phyloP scores from a whole-genome alignment of 2,888 invertebrate species.

The Stenotaenia linearis region DNA sequence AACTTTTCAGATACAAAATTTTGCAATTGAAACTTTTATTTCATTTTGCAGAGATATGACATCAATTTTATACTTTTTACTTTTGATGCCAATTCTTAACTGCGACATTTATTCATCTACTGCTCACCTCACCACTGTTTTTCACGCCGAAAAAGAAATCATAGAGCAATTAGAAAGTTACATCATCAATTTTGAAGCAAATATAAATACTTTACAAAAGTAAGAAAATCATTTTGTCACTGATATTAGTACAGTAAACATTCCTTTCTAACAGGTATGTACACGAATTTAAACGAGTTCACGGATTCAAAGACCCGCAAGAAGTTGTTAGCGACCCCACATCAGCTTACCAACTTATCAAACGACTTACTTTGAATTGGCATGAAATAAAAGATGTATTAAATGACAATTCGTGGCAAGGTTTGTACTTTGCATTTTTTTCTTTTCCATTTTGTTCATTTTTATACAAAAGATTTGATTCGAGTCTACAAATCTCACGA shows the following conservation, averaged over 20 bases:
- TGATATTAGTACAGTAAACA: too few relatives aligned
- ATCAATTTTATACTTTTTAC: too few relatives aligned
- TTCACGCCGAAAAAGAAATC: neutral
- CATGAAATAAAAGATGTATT: constrained; percentile 2
- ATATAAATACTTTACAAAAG: too few relatives aligned
- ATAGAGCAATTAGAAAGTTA: neutral
- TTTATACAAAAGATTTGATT: constrained; percentile 3
- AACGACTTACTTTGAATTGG: constrained; percentile 43
- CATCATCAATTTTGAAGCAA: too few relatives aligned
- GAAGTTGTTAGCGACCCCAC: constrained; percentile 42
- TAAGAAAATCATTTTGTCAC: too few relatives aligned
- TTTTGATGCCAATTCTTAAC: neutral
- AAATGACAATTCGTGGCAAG: constrained; percentile 1
- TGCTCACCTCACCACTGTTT: neutral
- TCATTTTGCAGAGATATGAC: too few relatives aligned
- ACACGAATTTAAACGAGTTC: constrained; percentile 29
- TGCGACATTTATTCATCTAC: neutral
- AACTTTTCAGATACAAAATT: too few relatives aligned
- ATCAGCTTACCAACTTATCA: constrained; percentile 44
- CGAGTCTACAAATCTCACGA: neutral
- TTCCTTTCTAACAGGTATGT: too few relatives aligned
- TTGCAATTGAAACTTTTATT: too few relatives aligned
- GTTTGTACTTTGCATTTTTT: neutral
- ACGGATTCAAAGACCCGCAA: constrained; percentile 34
- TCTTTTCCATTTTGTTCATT: neutral